Conservation (phyloP, 2,113 vertebrate genomes). For the Pongo abelii region DNA sequence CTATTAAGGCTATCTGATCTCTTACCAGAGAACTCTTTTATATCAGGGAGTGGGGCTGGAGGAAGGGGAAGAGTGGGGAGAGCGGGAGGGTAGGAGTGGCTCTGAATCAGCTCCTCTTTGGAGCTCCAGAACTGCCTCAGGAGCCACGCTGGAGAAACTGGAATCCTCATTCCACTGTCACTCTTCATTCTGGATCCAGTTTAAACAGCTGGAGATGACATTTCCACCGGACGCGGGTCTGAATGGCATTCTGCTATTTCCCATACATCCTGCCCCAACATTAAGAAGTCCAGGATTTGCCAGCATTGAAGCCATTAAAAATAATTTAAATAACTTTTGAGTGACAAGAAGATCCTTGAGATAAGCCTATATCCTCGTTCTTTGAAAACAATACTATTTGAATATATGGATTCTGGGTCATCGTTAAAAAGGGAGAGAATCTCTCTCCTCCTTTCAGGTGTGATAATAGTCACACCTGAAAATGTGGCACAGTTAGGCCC, state of each 20-base stretch:
- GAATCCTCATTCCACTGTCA: neutral
- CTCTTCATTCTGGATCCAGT: neutral
- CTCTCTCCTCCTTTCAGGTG: neutral
- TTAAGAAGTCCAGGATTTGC: neutral
- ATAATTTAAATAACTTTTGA: slow-evolving; percentile 9
- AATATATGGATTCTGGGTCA: neutral
- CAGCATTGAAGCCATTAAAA: neutral
- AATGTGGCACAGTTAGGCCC: neutral
- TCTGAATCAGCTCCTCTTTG: neutral
- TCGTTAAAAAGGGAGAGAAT: neutral
- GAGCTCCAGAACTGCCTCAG: neutral
- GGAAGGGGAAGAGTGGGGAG: neutral
- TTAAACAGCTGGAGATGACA: neutral
- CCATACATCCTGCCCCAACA: neutral
- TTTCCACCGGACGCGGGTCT: neutral
- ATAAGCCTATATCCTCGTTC: neutral
- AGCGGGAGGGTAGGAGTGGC: fast-evolving
- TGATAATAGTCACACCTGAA: neutral
- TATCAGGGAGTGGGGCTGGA: neutral
- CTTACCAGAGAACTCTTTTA: neutral
- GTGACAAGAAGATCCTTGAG: neutral
- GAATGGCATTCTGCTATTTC: neutral
- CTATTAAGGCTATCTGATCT: neutral
- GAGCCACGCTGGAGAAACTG: neutral
- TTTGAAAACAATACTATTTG: neutral